Percentiles rank a stretch among this genome's conserved stretches.
Conservation (phyloP, 2,888 invertebrate species). For the Malachius bipustulatus region DNA sequence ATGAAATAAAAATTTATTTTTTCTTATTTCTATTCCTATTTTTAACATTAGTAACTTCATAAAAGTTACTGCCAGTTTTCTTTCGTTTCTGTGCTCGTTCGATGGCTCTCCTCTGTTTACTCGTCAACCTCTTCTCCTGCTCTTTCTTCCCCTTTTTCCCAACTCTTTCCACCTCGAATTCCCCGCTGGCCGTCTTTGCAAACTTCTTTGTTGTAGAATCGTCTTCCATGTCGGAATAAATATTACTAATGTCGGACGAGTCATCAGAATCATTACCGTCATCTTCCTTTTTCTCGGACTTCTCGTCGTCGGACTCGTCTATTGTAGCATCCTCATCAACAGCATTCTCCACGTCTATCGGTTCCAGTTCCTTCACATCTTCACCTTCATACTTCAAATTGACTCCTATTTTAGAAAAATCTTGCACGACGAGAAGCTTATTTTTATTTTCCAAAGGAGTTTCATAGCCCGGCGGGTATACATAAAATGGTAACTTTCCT, state of each 20-base stretch:
- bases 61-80: slow-evolving; percentile 81
- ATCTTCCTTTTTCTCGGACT: slow-evolving; percentile 27
- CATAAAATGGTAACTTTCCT: slow-evolving; percentile 92
- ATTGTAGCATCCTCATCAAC: slow-evolving; percentile 13
- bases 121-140: slow-evolving; percentile 48
- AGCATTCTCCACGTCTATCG: slow-evolving; percentile 30
- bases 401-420: slow-evolving; percentile 70
- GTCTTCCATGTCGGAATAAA: slow-evolving; percentile 16
- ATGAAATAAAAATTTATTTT: slow-evolving; percentile 29
- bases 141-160: slow-evolving; percentile 20
- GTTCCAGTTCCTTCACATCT: slow-evolving; percentile 48
- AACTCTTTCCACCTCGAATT: slow-evolving; percentile 38
- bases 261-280: slow-evolving; percentile 16
- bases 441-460: slow-evolving; percentile 44
- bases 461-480: slow-evolving; percentile 74
- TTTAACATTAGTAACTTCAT: slow-evolving; percentile 80
- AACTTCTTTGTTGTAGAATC: slow-evolving; percentile 45
- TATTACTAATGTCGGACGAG: slow-evolving; percentile 12
- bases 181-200: slow-evolving; percentile 34
- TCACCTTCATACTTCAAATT: slow-evolving; percentile 37
- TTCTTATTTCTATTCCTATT: slow-evolving; percentile 70
- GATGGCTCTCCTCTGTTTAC: slow-evolving; percentile 62
- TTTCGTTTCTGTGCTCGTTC: slow-evolving; percentile 65
- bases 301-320: slow-evolving; percentile 39
- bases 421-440: slow-evolving; percentile 55